Percentiles rank a stretch among this genome's conserved stretches.
Evolutionary conservation across 2,113 vertebrate species (phyloP).

Genomic region (Cricetomys ansorgei): DNA sequence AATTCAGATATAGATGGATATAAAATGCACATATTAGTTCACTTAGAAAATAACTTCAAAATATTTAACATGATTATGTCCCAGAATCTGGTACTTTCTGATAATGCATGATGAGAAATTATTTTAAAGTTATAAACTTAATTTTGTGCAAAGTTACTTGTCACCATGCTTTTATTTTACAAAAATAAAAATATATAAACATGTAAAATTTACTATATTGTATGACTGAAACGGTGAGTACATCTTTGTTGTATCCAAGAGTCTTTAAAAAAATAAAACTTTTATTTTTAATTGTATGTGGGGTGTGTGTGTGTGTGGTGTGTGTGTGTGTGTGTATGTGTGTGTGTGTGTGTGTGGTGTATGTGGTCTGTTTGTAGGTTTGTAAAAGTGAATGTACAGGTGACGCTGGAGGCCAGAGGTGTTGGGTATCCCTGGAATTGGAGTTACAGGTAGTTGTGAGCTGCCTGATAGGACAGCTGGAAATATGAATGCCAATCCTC

Average conservation of each 20-base stretch:
- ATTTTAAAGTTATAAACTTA: constrained; percentile 32
- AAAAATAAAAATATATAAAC: not conserved
- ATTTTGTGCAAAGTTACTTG: constrained; percentile 22
- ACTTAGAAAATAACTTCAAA: constrained; percentile 39
- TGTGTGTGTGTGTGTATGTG: not conserved
- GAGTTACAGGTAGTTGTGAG: not conserved
- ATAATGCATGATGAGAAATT: not conserved
- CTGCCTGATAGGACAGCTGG: not conserved
- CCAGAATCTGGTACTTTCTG: not conserved
- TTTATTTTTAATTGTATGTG: not conserved
- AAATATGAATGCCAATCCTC: not conserved
- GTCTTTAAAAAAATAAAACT: not conserved
- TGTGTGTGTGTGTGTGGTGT: too few relatives aligned
- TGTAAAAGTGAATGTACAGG: not conserved
- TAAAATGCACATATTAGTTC: constrained; percentile 1
- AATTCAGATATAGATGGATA: not conserved
- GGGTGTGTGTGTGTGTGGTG: not conserved
- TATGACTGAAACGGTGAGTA: not conserved
- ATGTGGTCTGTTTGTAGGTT: not conserved
- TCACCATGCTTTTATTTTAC: constrained; percentile 7
- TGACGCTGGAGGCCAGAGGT: not conserved
- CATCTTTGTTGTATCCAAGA: not conserved
- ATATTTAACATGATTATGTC: constrained; percentile 20
- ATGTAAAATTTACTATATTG: not conserved
- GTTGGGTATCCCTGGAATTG: not conserved